These are phyloP conservation scores for Pachycephus smyrnensis DNA, from an alignment of 2,888 invertebrate genomes.

Conservation along the genomic window DNA sequence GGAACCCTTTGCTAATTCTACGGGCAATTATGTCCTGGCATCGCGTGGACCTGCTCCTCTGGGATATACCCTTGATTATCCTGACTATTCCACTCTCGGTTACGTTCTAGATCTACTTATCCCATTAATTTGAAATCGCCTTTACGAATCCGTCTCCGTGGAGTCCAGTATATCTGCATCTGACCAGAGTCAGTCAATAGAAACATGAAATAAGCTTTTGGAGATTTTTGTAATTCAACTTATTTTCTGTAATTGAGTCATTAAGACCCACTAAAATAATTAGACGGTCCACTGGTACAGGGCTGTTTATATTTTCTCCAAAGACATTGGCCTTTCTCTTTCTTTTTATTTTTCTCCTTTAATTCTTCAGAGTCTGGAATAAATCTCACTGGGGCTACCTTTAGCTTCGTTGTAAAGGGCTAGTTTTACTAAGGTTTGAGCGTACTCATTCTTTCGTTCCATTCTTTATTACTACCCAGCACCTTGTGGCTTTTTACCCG, in stretches of 20 bases:
- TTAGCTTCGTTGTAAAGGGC: neutral
- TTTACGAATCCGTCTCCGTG: neutral
- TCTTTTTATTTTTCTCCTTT: neutral
- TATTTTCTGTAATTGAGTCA: neutral
- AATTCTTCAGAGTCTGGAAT: neutral
- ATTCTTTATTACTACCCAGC: conserved; percentile 6
- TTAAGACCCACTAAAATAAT: neutral
- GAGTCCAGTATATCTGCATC: neutral
- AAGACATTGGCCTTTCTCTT: neutral
- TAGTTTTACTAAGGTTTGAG: neutral
- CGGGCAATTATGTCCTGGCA: conserved; percentile 53
- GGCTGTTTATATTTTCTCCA: neutral
- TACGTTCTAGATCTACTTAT: neutral
- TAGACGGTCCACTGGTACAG: neutral
- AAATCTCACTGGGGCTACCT: neutral
- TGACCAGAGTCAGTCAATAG: neutral
- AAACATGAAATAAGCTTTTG: neutral
- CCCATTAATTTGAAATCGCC: neutral
- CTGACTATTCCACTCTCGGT: neutral
- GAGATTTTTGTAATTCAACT: neutral
- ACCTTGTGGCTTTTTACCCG: conserved; percentile 2
- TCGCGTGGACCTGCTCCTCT: conserved; percentile 33
- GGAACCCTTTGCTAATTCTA: conserved; percentile 56
- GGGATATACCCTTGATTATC: conserved; percentile 11
- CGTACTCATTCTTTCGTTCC: neutral